Base-by-base conservation (phyloP, 2,797 vertebrate species). In the Catostomus latipinnis region DNA sequence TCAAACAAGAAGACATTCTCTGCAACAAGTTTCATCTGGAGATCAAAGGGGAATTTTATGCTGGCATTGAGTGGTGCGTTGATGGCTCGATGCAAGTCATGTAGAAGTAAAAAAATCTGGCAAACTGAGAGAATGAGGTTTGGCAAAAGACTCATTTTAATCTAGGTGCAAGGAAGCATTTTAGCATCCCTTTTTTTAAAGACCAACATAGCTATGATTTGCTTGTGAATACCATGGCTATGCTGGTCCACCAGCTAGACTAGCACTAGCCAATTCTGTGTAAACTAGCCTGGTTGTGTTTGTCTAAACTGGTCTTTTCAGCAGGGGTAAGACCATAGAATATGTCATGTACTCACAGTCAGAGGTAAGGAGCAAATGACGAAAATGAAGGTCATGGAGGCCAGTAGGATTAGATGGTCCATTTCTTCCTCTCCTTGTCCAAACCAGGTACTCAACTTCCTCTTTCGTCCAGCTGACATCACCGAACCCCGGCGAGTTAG, bases 351-450 rank as follows among this genome's bases (percentile, higher is more conserved):
- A 92, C 95, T 95, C 85, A 98, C 96, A 12, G 94, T 96, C 56
- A 97, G 95, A 0, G 96, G 96, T 83, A 97, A 88, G 0, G 96
- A 96, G 88, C 96, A 97, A 83, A 97, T 91, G 2, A 94, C 93
- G 56, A 97, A 97, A 91, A 96, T 94, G 84, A 91, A 74, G 0
- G 96, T 97, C 92, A 97, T 96, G 85, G 95, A 92, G 0, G 92
- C 95, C 90, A 97, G 89, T 74, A 97, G 90, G 74, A 97, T 89
- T 77, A 97, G 88, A 82, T 97, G 92, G 83, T 96, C 96, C 71
- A 96, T 85, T 82, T 97, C 96, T 6, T 96, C 94, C 52, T 97
- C 95, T 0, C 94, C 91, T 0, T 91, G 89, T 1, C 92, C 91
- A 50, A 94, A 93, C 93, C 93, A 94, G 74, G 91, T 82, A 83